Conservation (phyloP, 2,888 invertebrate genomes). For the Nymphalis c-album region DNA sequence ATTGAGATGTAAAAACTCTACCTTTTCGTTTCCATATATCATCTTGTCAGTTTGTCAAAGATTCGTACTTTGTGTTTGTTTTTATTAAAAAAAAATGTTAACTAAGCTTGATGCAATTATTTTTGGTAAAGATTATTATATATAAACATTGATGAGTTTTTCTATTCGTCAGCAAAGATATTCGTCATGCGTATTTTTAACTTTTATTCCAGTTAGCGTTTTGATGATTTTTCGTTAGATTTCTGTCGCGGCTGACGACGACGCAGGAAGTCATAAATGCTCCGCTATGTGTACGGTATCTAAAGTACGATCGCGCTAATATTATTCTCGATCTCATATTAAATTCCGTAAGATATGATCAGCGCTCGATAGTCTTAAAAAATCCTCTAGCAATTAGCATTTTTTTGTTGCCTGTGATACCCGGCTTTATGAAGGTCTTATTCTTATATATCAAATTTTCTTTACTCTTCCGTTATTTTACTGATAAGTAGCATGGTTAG, state of each 20-base stretch:
- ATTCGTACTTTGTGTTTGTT: too few species aligned
- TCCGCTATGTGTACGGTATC: slow-evolving; percentile 34
- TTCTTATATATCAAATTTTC: too few species aligned
- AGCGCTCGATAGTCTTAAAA: not conserved
- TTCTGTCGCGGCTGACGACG: slow-evolving; percentile 53
- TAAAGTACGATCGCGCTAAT: slow-evolving; percentile 47
- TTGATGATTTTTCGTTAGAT: slow-evolving; percentile 62
- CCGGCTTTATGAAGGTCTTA: too few species aligned
- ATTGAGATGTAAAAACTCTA: too few species aligned
- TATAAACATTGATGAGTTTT: slow-evolving; percentile 4
- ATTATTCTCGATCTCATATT: slow-evolving; percentile 48
- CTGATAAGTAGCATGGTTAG: too few species aligned
- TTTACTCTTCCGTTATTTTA: too few species aligned
- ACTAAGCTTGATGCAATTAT: too few species aligned
- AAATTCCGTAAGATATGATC: slow-evolving; percentile 43
- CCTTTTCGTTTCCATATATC: too few species aligned
- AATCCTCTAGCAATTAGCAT: not conserved
- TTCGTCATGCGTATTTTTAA: slow-evolving; percentile 56
- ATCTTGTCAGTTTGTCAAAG: too few species aligned
- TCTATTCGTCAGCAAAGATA: slow-evolving; percentile 11
- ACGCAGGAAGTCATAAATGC: slow-evolving; percentile 74
- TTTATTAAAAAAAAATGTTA: too few species aligned
- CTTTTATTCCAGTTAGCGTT: slow-evolving; percentile 59
- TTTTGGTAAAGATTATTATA: slow-evolving; percentile 1
- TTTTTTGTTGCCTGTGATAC: not conserved